Evolutionary conservation across 2,888 invertebrate genomes (phyloP), one percentile per base, ranked within the genome.

Genomic region (Mythimna pallens): DNA sequence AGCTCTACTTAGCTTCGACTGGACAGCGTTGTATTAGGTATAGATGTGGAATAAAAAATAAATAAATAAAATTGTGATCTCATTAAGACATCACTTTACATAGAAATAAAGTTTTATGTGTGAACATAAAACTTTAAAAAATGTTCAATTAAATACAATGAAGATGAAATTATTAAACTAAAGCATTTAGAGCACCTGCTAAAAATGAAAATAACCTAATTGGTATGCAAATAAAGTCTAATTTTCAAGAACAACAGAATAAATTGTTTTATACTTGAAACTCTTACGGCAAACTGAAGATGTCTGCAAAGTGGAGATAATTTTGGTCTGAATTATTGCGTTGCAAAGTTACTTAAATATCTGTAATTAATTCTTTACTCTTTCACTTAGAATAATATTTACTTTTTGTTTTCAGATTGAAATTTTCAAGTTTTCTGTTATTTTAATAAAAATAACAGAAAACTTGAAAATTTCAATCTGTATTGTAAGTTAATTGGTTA

Each of bases 171-270:
- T 34, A 65, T 20, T 57, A 43, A 65, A 65, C 8, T 34, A 50
- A 72, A 71, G 17, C 10, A 43, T 47, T 61, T 47, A 65, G 36
- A 2, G 20, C 43, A 30, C n/a, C 22, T 20, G 17, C 34, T 63
- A 54, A 66, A 58, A 7, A 22, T 63, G 36, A 58, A 68, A 47
- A 59, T 25, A 62, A 57, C 65, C 43, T 65, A 54, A 80, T 65
- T 47, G 0, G 6, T 75, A 75, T 75, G 80, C 40, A 47, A 65
- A 78, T 80, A 80, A n/a, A 65, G 78, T 68, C 36, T 58, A 17
- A 75, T 62, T 75, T 80, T 12, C 40, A 68, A 62, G 52, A 57
- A 55, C 40, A 65, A 54, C 43, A 9, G 30, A 40, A 58, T 65
- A 61, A 67, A 57, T 67, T 65, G 36, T 75, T 57, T 62, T 40